Base-by-base conservation (phyloP, 2,888 invertebrate species). In the Lissocephala sabroskyi region DNA sequence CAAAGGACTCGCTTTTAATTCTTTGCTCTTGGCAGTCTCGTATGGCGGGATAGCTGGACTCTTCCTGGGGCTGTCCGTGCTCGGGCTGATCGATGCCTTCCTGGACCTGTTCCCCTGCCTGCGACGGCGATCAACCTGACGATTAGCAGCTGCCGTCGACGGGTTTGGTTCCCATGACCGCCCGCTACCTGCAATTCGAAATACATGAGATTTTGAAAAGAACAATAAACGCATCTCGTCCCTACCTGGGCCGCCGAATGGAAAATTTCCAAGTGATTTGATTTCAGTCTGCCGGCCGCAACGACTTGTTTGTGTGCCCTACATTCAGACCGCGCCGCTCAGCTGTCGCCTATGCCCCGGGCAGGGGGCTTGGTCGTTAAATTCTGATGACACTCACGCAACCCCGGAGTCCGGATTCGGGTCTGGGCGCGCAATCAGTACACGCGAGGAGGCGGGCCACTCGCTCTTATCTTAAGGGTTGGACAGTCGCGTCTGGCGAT, bases 1-100 rank as follows among this genome's bases (percentile, higher is more conserved):
- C 16, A 2, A n/a, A n/a, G 29, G 3, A 7, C 16, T 17, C 36
- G 26, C 23, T 13, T 1, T 41, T 6, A 3, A 10, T n/a, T 7
- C 19, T 35, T 41, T 14, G 13, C 4, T 10, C 3, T 35, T 45
- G 17, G n/a, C 47, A 80, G 76, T 80, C 43, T 68, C 78, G 3
- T 65, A 54, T 42, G 77, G 77, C 18, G 77, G 80, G 45, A 75
- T 79, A 40, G 68, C 73, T 28, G 79, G 76, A 3, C 43, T 80
- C 11, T 62, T 75, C 28, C 45, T 78, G 35, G 75, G 79, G 13
- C 16, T 71, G n/a, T 79, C 79, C 1, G 52, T 79, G 7, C 47
- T 75, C 29, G 62, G 79, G 17, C 49, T 58, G 9, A 48, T 78
- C 3, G 66, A 76, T 45, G 32, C 49, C 7, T 23, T 75, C 5